Percentiles rank a stretch among this genome's conserved stretches.
Evolutionary conservation across 2,113 vertebrate genomes (phyloP).

Genomic region (Nycticorax nycticorax): DNA sequence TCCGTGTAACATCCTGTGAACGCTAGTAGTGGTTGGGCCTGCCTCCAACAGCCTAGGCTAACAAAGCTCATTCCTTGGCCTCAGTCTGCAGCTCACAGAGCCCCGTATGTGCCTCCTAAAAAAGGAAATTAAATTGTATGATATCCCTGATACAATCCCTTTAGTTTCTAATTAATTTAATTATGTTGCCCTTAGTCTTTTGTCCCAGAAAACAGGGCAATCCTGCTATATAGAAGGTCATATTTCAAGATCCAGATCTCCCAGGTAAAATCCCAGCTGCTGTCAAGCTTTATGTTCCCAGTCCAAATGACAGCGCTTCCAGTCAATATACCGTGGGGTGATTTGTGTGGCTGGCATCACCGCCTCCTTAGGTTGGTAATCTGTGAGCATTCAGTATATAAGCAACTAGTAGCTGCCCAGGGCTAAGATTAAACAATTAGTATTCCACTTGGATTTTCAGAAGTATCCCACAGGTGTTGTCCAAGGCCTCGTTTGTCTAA

Average conservation of each 20-base stretch:
- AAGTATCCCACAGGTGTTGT: neutral
- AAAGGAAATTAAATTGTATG: neutral
- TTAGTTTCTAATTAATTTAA: neutral
- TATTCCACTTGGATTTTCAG: neutral
- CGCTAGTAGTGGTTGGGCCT: neutral
- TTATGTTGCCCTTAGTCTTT: neutral
- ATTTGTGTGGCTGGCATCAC: neutral
- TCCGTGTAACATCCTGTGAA: rapidly evolving
- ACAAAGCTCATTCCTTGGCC: neutral
- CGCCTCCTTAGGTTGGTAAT: neutral
- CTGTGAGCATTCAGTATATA: neutral
- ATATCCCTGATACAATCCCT: neutral
- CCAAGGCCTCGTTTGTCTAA: neutral
- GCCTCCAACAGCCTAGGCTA: neutral
- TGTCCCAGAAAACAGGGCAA: neutral
- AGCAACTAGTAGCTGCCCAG: neutral
- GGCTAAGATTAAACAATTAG: neutral
- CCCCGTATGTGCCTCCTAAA: neutral
- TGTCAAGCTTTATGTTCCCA: neutral
- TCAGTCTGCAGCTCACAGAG: neutral
- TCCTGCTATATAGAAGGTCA: rapidly evolving
- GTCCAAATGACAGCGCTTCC: neutral
- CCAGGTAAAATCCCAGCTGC: neutral
- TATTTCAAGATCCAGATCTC: neutral
- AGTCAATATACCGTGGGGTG: neutral